Evolutionary conservation across 2,797 vertebrate species (phyloP), one percentile per base, ranked within the genome.

Genomic region (Hapalemur alaotrensis): DNA sequence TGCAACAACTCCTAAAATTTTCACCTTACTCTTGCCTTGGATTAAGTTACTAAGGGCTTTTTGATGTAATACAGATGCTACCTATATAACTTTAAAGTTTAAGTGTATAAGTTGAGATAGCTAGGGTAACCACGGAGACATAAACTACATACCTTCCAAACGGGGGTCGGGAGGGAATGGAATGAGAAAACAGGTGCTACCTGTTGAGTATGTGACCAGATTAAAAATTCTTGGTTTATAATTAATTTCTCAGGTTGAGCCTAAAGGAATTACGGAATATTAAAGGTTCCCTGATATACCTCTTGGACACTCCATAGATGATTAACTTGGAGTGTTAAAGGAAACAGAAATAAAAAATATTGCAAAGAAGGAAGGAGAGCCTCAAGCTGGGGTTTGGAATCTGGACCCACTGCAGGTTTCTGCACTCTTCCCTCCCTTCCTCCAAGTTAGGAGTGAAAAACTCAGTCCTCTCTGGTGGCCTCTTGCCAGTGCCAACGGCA

Each of bases 311-410:
- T 15, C 7, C 22, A 18, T 12, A 41, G 25, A 59, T 80, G 17
- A 67, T 84, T 65, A 61, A 86, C 46, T 52, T 50, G 43, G 69
- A 94, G 35, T 59, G 32, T 35, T 75, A 95, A 89, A 14, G 59
- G 28, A 93, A 91, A 86, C 10, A 86, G 38, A 89, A 93, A 79
- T 20, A 90, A 91, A 57, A 95, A 86, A 80, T 76, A 32, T 25
- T 82, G 9, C 22, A 81, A 93, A 95, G 32, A 82, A 82, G 76
- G 22, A n/a, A 63, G 17, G 10, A 69, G 4, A 13, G 1, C 17
- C 4, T 78, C 23, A 2, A 28, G 54, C 25, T 25, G 13, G 4
- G 13, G 0, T 30, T 82, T 59, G 30, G 35, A 38, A 13, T 57
- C 43, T 73, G 61, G 50, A 61, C 13, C 46, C 59, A 59, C 25